Conservation (phyloP, 2,888 invertebrate species). For the Meiosimyza decipiens region DNA sequence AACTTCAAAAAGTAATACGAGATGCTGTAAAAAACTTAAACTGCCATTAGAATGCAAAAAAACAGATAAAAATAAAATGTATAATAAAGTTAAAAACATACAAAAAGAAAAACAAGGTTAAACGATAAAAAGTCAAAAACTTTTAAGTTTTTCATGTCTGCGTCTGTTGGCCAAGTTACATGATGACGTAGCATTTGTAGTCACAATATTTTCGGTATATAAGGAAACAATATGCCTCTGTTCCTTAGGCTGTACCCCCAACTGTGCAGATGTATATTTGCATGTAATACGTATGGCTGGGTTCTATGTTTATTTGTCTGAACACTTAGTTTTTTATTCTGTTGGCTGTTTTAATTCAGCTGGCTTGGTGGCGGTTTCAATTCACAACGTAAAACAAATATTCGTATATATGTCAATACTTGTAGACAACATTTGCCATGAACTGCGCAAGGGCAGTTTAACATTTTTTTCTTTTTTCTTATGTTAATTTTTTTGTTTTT, state of each 20-base stretch:
- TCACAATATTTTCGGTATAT: too few relatives aligned
- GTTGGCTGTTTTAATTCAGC: too few relatives aligned
- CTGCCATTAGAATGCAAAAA: background rate
- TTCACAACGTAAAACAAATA: constrained; percentile 11
- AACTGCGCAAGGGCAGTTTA: constrained; percentile 64
- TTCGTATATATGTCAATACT: background rate
- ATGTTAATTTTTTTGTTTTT: background rate
- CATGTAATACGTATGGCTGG: too few relatives aligned
- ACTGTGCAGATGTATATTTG: too few relatives aligned
- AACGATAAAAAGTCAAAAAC: background rate
- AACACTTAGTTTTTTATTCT: too few relatives aligned
- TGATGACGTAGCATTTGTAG: constrained; percentile 16
- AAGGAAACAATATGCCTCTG: too few relatives aligned
- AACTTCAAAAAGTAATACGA: too few relatives aligned
- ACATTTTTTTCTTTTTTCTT: constrained; percentile 22
- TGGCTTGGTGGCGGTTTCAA: constrained; percentile 7
- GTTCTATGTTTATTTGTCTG: too few relatives aligned
- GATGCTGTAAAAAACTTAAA: too few relatives aligned
- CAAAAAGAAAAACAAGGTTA: background rate
- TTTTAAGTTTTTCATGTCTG: constrained; percentile 6
- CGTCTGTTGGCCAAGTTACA: constrained; percentile 16
- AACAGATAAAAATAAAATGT: constrained; percentile 3
- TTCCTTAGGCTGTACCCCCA: too few relatives aligned
- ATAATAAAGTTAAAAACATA: background rate
- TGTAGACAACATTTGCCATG: constrained; percentile 38